These are phyloP conservation scores for Ethmia dodecea DNA, from an alignment of 2,888 invertebrate genomes.

Conservation along the genomic window DNA sequence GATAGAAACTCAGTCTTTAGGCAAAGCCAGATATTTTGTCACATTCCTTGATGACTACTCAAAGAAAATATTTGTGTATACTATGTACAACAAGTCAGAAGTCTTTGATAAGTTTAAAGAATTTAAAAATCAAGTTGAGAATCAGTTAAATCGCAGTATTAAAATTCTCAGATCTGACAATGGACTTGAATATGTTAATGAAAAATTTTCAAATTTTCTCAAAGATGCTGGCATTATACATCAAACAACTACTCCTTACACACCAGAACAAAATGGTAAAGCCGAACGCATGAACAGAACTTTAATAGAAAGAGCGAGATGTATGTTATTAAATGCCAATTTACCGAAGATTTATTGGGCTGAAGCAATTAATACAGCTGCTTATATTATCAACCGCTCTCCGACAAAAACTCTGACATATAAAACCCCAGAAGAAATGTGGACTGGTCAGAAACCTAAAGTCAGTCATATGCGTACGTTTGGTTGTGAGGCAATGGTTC, in stretches of 20 bases:
- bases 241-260: slow-evolving; percentile 1
- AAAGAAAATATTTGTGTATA: background rate
- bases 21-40: slow-evolving; percentile 1
- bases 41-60: background rate
- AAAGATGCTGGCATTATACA: background rate
- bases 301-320: slow-evolving; percentile 1
- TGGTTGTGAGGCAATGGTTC: background rate
- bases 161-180: slow-evolving; percentile 1
- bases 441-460: slow-evolving; percentile 1
- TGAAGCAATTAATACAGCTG: slow-evolving; percentile 1
- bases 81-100: background rate
- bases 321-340: slow-evolving; percentile 1
- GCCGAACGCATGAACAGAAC: background rate
- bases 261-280: slow-evolving; percentile 2
- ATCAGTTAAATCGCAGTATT: too few species aligned
- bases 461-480: slow-evolving; percentile 1
- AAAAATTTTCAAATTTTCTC: background rate
- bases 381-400: background rate
- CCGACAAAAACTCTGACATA: background rate
- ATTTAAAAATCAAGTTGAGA: too few species aligned
- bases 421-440: background rate
- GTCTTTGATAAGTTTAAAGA: too few species aligned
- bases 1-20: background rate
- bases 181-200: slow-evolving; percentile 1
- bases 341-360: background rate